Evolutionary conservation across 1,140 invertebrate species (phyloP).

Genomic region (Holcopasites calliopsidis): DNA sequence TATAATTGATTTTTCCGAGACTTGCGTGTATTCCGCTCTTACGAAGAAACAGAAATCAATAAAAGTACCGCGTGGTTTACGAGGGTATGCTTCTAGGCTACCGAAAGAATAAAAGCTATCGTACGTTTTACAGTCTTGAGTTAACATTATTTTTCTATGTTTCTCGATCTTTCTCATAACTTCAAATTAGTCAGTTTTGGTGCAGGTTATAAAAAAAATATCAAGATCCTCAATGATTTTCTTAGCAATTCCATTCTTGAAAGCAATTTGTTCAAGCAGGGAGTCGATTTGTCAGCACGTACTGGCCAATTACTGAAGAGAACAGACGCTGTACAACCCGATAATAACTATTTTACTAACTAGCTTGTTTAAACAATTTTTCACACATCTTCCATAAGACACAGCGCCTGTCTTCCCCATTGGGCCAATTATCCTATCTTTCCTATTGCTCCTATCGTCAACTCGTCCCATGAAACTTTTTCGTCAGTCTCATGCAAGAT

Average conservation of each 20-base stretch:
- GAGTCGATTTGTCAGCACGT: conserved; percentile 25
- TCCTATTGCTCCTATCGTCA: background rate
- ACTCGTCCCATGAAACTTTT: conserved; percentile 11
- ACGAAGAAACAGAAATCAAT: background rate
- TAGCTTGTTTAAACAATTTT: background rate
- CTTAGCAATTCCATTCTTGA: background rate
- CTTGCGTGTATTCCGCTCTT: background rate
- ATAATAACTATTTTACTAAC: background rate
- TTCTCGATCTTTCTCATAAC: background rate
- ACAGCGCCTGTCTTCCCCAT: no score
- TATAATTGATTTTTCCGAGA: background rate
- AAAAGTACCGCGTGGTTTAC: background rate
- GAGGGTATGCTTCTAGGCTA: background rate
- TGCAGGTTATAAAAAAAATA: no score
- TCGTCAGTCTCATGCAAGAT: conserved; percentile 29
- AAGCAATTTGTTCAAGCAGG: conserved; percentile 4
- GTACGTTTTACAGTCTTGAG: background rate
- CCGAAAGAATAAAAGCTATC: background rate
- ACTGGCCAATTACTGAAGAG: conserved; percentile 5
- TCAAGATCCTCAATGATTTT: background rate
- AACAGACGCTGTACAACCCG: background rate
- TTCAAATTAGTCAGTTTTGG: no score
- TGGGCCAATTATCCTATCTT: background rate
- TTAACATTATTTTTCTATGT: no score
- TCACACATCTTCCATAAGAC: no score